Conservation (phyloP, 2,888 invertebrate genomes). For the Calephelis perditalis region DNA sequence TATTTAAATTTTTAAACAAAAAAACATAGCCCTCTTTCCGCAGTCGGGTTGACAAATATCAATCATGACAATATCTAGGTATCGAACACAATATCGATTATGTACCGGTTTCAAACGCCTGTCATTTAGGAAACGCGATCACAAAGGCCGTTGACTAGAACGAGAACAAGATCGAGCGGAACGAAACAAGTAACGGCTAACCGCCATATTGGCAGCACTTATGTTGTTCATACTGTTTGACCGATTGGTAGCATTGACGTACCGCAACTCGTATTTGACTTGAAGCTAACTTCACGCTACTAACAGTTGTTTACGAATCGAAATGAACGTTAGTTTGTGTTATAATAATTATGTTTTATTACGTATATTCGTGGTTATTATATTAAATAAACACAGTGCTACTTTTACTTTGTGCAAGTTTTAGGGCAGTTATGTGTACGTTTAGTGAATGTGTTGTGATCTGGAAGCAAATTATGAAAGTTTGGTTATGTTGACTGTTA, state of each 20-base stretch:
- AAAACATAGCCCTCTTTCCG: too few species aligned
- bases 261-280: neutral
- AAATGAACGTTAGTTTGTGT: conserved; percentile 9
- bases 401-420: conserved; percentile 29
- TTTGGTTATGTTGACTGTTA: conserved; percentile 63
- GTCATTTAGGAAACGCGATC: conserved; percentile 21
- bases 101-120: neutral
- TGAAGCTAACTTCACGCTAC: conserved; percentile 16
- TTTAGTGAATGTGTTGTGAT: conserved; percentile 21
- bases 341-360: conserved; percentile 46
- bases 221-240: conserved; percentile 11
- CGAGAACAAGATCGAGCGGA: conserved; percentile 10
- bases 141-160: conserved; percentile 50
- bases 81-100: neutral
- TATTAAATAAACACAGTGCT: conserved; percentile 18
- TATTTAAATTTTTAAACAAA: too few species aligned
- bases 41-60: too few species aligned
- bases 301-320: conserved; percentile 28
- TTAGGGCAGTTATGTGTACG: conserved; percentile 16
- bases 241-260: conserved; percentile 19
- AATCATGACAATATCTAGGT: too few species aligned
- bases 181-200: conserved; percentile 24
- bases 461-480: conserved; percentile 43
- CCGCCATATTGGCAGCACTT: conserved; percentile 43
- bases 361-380: conserved; percentile 30